Base-by-base conservation (phyloP, 2,113 vertebrate species). In the Pristiophorus japonicus region DNA sequence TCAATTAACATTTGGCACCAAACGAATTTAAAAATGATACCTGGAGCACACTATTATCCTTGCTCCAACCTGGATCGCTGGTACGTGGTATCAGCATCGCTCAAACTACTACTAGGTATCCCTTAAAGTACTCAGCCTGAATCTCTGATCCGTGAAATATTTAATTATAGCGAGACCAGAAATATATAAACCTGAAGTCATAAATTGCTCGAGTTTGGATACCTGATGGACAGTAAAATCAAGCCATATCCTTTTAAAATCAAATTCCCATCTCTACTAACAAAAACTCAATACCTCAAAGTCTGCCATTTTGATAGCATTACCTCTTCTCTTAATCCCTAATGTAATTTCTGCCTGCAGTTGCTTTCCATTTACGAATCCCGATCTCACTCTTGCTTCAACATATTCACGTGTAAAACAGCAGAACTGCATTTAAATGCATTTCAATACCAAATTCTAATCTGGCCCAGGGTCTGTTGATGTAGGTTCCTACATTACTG, bases 401-500 rank as follows among this genome's bases (percentile, higher is more conserved):
- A 27, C 24, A 94, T 70, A 70, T 70, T 7, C 65, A 30, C 42
- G 5, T 30, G 22, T 92, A 63, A 92, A 38, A 63, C 30, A 10
- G 34, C 70, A 42, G 16, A 94, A 73, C 18, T 34, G 38, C 42
- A 67, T 73, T 45, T 34, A 94, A 70, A 67, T 12, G 24, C 8
- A 94, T 73, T 94, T 94, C 45, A 67, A 94, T 94, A 94, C 73
- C 93, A 94, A 70, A 67, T 45, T 94, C 38, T 67, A 67, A 94
- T 67, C 93, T 94, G 93, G 63, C 93, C 93, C 66, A 70, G 22
- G 24, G 65, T 67, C 65, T 70, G 93, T 94, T 67, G 92, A 94
- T 30, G 3, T 47, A 34, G 38, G 10, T 67, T 66, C 38, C 27
- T 47, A 30, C 65, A 94, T 70, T 94, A 70, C 65, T 70, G 65